Evolutionary conservation across 2,888 invertebrate species (phyloP), one percentile per base, ranked within the genome.

Genomic region (Torymus texanus): DNA sequence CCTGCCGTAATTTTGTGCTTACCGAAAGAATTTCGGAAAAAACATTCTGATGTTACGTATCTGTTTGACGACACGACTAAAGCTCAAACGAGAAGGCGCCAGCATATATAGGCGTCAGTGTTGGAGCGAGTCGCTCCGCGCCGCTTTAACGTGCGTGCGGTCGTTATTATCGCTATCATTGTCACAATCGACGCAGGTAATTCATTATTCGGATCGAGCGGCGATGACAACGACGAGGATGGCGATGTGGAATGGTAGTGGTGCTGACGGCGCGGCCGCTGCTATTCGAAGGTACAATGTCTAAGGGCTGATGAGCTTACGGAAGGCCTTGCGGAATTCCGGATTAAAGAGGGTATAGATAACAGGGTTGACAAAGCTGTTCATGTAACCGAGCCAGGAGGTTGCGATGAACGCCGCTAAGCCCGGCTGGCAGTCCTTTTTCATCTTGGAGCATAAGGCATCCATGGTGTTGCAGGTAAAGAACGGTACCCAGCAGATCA

Each of bases 401-500:
- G 98, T 97, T 83, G 98, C 92, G 88, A 98, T 95, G 91, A 99
- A 99, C 70, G 95, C 95, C 24, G 96, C 95, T 84, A 98, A 93
- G 29, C 97, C 95, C 0, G 97, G 96, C 83, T 95, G 94, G 90
- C 96, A 97, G 83, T 94, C 93, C 85, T 93, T 92, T 71, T 93
- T 93, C 85, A 96, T 92, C 91, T 97, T 97, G 86, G 95, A 95
- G 92, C 98, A 98, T 90, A 99, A 94, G 12, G 98, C 99, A 89
- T 98, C 98, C 92, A 98, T 94, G 84, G 98, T 97, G 91, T 98
- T 98, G 92, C 98, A 97, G 1, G 97, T 97, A 93, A 99, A 99
- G 92, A 99, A 99, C 56, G 99, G 99, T 82, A 98, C 96, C 99
- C 99, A 99, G 91, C 99, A 99, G 88, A 98, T 94, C 61, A 99